Percentiles rank a stretch among this genome's conserved stretches.
These are phyloP conservation scores for Centropus unirufus DNA, from an alignment of 2,113 vertebrate species.

Conservation along the genomic window DNA sequence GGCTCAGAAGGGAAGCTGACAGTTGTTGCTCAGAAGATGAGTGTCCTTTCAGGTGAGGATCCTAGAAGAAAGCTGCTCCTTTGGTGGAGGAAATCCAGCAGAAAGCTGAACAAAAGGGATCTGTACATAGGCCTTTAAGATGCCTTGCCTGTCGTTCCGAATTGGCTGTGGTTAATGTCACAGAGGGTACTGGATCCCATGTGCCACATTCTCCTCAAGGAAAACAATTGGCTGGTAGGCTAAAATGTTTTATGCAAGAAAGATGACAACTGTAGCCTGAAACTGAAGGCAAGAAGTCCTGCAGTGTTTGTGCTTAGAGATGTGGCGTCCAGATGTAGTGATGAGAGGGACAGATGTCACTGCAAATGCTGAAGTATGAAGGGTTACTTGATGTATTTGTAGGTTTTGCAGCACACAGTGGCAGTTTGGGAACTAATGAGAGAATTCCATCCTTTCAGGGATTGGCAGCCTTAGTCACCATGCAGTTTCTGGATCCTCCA, in stretches of 20 bases:
- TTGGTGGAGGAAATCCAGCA: neutral
- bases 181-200: neutral
- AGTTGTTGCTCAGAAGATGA: slow-evolving; percentile 93
- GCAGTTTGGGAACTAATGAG: neutral
- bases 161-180: neutral
- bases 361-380: neutral
- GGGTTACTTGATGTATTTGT: neutral
- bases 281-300: neutral
- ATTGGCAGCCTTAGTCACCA: slow-evolving; percentile 94
- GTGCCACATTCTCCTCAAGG: neutral
- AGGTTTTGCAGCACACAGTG: neutral
- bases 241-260: neutral
- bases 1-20: slow-evolving; percentile 97
- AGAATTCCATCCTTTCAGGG: slow-evolving; percentile 75
- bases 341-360: neutral
- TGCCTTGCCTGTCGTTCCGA: neutral
- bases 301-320: neutral
- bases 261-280: neutral
- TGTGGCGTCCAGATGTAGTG: neutral
- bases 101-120: neutral
- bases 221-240: neutral
- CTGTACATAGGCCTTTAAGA: neutral
- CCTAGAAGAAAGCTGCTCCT: neutral
- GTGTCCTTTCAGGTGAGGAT: slow-evolving; percentile 90
- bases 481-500: slow-evolving; percentile 87